Evolutionary conservation across 2,888 invertebrate genomes (phyloP), one percentile per base, ranked within the genome.

Genomic region (Drosophila nigricruria): DNA sequence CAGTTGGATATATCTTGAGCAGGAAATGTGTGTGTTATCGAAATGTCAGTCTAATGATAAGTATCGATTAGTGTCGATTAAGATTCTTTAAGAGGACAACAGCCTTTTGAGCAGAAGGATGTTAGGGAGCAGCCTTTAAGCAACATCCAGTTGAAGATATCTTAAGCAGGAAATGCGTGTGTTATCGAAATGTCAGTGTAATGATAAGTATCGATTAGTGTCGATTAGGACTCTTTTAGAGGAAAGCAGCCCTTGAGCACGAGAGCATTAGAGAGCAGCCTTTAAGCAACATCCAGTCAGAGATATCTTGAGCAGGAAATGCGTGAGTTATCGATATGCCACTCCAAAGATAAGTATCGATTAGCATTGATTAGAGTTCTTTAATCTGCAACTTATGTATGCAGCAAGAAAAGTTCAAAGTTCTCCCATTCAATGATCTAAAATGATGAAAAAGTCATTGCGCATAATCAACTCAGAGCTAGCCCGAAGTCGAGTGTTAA

Each of bases 401-500:
- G 30, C 30, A 30, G 9, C 14, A 14, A 14, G 12, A 4, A 14
- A 14, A 14, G 14, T 34, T 34, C 34, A 4, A 4, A 34, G 32
- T 1, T 12, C 12, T 3, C 10, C 32, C 3, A 30, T 30, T 30
- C 10, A 30, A 30, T 1, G 10, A 34, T 12, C n/a, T 14, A 12
- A 34, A 34, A 32, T 12, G 12, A 32, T 36, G 16, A 43, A 52
- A 52, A 32, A 23, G 23, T 23, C 32, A 25, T 23, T 61, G 14
- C 27, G 36, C 40, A 32, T 38, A 60, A 50, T 30, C 38, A 8
- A 61, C 12, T 0, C 49, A 25, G 25, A 27, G 23, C 5, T 1
- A 3, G 9, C n/a, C 23, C 27, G 14, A 36, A 65, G 58, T 40
- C 27, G 59, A 50, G 60, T 32, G 49, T 32, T 58, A 81, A 81